Conservation (phyloP, 2,113 vertebrate species). For the Pteronura brasiliensis region DNA sequence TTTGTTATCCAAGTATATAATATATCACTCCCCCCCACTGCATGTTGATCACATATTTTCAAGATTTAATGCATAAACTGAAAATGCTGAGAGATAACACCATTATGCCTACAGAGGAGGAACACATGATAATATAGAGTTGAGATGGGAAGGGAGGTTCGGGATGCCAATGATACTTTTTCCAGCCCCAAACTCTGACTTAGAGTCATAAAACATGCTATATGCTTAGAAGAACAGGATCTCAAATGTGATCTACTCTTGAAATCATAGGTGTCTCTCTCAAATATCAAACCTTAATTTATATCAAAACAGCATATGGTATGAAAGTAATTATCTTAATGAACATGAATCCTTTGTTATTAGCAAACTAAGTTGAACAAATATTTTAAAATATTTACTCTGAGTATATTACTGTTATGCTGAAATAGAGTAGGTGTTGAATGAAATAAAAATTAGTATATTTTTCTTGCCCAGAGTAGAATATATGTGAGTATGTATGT, state of each 20-base stretch:
- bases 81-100: background rate
- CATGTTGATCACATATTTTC: background rate
- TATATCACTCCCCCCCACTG: background rate
- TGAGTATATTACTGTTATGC: background rate
- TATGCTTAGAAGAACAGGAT: background rate
- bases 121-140: background rate
- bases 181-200: background rate
- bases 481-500: background rate
- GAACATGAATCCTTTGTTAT: slow-evolving; percentile 40
- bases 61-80: background rate
- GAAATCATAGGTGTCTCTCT: slow-evolving; percentile 55
- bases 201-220: background rate
- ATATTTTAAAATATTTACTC: slow-evolving; percentile 73
- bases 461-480: background rate
- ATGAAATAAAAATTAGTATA: slow-evolving; percentile 40
- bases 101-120: background rate
- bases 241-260: slow-evolving; percentile 5
- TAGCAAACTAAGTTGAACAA: slow-evolving; percentile 60
- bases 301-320: slow-evolving; percentile 69
- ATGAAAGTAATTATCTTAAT: slow-evolving; percentile 71
- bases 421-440: slow-evolving; percentile 55
- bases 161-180: background rate
- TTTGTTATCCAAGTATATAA: background rate
- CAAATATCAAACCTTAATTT: slow-evolving; percentile 53
- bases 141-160: background rate